Percentiles rank a stretch among this genome's conserved stretches.
Evolutionary conservation across 2,888 invertebrate genomes (phyloP).

Genomic region (Aspidiotus rigidus): DNA sequence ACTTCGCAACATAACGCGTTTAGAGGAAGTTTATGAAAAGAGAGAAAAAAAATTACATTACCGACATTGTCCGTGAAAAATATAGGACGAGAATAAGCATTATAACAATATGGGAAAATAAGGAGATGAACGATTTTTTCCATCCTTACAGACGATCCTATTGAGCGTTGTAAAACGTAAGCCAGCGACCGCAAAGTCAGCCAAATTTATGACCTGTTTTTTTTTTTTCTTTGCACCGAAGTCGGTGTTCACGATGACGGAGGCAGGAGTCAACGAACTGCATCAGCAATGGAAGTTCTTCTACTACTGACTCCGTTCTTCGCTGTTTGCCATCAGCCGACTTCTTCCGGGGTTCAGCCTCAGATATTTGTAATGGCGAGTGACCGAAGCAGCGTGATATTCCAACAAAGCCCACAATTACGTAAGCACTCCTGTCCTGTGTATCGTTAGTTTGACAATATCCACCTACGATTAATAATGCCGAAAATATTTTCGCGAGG

Average conservation of each 20-base stretch:
- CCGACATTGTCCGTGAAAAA: not conserved
- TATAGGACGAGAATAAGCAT: not conserved
- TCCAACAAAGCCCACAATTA: not conserved
- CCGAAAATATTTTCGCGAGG: too few species aligned
- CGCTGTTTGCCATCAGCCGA: slow-evolving; percentile 26
- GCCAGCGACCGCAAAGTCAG: slow-evolving; percentile 20
- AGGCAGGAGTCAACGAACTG: slow-evolving; percentile 28
- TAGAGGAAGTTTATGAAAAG: not conserved
- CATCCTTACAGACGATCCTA: slow-evolving; percentile 3
- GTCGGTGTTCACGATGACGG: slow-evolving; percentile 30
- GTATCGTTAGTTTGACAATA: too few species aligned
- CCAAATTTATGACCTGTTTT: slow-evolving; percentile 32
- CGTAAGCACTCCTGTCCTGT: not conserved
- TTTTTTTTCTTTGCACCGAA: slow-evolving; percentile 13
- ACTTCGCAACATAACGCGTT: not conserved
- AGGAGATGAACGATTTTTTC: slow-evolving; percentile 8
- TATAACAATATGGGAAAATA: not conserved
- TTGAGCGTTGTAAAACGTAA: slow-evolving; percentile 21
- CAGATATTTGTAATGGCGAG: slow-evolving; percentile 25
- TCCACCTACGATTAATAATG: too few species aligned
- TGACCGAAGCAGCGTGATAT: slow-evolving; percentile 9
- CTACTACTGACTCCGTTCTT: slow-evolving; percentile 32
- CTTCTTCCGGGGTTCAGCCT: slow-evolving; percentile 27
- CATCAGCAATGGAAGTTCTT: slow-evolving; percentile 27
- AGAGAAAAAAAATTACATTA: not conserved